A percentile compares a stretch with the other conserved stretches of the same genome.
These are phyloP conservation scores for Microctenopoma stevenorrisi DNA, from an alignment of 2,797 vertebrate species.

Conservation along the genomic window DNA sequence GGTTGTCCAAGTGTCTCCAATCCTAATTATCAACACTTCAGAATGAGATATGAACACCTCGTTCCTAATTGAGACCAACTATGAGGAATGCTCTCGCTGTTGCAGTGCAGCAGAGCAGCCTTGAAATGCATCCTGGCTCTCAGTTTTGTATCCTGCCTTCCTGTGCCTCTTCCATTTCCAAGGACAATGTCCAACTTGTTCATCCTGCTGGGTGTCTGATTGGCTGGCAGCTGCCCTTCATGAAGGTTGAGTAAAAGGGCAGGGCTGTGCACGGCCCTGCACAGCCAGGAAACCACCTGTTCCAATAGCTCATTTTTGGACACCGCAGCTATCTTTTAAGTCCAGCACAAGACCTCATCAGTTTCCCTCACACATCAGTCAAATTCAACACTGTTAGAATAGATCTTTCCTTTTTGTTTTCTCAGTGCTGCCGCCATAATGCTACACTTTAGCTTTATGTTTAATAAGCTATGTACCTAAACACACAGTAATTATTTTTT, in stretches of 20 bases:
- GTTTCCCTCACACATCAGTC: slow-evolving; percentile 5
- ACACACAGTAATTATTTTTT: neutral
- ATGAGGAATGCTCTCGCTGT: slow-evolving; percentile 12
- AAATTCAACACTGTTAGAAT: neutral
- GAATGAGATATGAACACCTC: slow-evolving; percentile 26
- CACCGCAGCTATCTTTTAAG: slow-evolving; percentile 7
- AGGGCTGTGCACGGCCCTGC: slow-evolving; percentile 31
- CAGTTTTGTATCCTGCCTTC: slow-evolving; percentile 7
- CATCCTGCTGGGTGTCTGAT: slow-evolving; percentile 61
- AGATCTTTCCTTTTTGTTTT: neutral
- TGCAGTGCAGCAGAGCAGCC: slow-evolving; percentile 33
- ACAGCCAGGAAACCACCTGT: slow-evolving; percentile 50
- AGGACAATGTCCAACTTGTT: slow-evolving; percentile 52
- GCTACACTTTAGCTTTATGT: neutral
- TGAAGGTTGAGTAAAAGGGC: slow-evolving; percentile 57
- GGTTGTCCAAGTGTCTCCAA: slow-evolving; percentile 18
- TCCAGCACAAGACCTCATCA: neutral
- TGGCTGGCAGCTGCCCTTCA: slow-evolving; percentile 55
- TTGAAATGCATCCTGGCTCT: slow-evolving; percentile 24
- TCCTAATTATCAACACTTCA: slow-evolving; percentile 35
- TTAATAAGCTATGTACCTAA: neutral
- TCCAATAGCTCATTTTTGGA: slow-evolving; percentile 13
- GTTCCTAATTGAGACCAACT: slow-evolving; percentile 46
- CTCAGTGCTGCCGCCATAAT: neutral
- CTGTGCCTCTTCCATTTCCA: slow-evolving; percentile 43